Evolutionary conservation across 2,113 vertebrate species (phyloP).

Genomic region (Eulacestoma nigropectus): DNA sequence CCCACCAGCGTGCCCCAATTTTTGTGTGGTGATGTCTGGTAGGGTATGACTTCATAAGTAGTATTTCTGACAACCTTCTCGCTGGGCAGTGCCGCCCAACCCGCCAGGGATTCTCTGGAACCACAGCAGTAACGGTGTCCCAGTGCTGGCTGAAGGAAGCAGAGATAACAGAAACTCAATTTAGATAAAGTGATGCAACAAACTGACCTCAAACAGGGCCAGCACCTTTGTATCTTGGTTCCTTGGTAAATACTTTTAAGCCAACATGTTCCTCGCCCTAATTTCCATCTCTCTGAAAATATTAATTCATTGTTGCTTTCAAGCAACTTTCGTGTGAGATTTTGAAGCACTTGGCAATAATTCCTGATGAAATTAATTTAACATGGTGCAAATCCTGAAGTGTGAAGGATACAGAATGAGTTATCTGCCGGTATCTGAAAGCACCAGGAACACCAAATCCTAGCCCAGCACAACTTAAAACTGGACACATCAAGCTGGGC

Average conservation of each 20-base stretch:
- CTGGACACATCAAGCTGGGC: neutral
- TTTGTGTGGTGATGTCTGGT: neutral
- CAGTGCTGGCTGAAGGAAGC: neutral
- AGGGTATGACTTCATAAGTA: rapidly evolving
- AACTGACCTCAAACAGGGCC: neutral
- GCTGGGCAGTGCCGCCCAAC: neutral
- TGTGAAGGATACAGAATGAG: neutral
- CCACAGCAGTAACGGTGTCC: neutral
- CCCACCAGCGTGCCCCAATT: neutral
- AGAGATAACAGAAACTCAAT: neutral
- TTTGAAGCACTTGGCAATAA: neutral
- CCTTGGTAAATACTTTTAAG: neutral
- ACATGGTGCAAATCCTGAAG: neutral
- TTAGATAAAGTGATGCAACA: neutral
- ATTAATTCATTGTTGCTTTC: neutral
- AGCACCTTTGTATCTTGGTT: neutral
- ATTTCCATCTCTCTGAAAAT: neutral
- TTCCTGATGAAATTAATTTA: neutral
- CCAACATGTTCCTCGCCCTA: neutral
- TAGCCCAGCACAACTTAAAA: neutral
- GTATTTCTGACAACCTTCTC: neutral
- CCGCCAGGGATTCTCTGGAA: neutral
- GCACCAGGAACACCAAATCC: neutral
- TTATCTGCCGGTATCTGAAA: neutral
- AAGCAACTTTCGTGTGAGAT: neutral